Conservation (phyloP, 2,797 vertebrate species). For the Forpus xanthops region DNA sequence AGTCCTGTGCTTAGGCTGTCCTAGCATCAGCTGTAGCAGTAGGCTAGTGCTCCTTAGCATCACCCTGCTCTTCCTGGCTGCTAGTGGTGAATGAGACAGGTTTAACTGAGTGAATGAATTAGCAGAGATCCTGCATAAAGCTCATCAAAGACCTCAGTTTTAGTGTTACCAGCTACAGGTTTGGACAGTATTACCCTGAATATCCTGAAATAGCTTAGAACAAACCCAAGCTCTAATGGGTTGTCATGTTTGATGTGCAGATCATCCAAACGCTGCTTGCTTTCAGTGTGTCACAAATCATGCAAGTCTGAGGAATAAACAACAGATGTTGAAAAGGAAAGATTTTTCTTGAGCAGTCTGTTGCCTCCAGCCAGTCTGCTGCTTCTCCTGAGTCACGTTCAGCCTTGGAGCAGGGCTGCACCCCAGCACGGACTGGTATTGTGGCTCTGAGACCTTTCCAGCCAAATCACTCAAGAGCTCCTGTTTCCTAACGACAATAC, state of each 20-base stretch:
- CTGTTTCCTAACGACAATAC: background rate
- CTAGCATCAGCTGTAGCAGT: fast-evolving
- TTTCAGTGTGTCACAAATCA: background rate
- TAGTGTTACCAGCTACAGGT: fast-evolving
- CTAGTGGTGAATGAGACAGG: background rate
- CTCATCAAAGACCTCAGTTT: background rate
- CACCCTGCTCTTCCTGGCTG: background rate
- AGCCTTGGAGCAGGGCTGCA: background rate
- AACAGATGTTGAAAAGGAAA: background rate
- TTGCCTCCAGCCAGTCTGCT: background rate
- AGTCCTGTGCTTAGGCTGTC: background rate
- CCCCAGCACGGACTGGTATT: background rate
- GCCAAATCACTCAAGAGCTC: constrained; percentile 19
- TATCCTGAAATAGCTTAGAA: background rate
- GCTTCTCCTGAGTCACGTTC: background rate
- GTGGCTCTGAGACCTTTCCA: background rate
- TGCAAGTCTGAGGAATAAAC: background rate
- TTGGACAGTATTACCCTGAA: background rate
- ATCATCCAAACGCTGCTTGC: background rate
- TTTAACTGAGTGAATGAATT: background rate
- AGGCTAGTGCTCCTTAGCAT: background rate
- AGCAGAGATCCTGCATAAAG: background rate
- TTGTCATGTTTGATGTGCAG: background rate
- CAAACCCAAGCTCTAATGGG: background rate
- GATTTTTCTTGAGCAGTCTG: background rate